These are phyloP conservation scores for Papilio gigon DNA, from an alignment of 2,888 invertebrate species.

Conservation along the genomic window DNA sequence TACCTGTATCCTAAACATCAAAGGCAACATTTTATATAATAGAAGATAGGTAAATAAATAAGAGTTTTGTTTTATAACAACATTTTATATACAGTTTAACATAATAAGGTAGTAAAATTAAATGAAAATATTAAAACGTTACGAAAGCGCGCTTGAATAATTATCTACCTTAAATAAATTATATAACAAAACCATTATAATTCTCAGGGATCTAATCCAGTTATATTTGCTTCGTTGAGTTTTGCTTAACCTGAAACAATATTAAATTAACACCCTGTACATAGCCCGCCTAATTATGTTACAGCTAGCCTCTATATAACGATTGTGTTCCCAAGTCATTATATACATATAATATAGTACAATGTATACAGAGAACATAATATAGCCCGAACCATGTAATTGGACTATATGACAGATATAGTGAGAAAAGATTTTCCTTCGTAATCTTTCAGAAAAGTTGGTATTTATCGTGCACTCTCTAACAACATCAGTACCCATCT, in stretches of 20 bases:
- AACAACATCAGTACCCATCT: no score
- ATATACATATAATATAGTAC: neutral
- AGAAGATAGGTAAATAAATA: no score
- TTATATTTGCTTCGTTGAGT: slow-evolving; percentile 8
- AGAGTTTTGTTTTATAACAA: no score
- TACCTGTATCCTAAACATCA: no score
- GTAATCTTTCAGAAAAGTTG: no score
- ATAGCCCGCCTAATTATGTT: neutral
- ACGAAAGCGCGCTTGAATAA: no score
- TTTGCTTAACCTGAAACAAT: slow-evolving; percentile 6
- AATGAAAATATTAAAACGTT: neutral
- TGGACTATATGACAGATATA: no score
- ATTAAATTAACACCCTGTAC: slow-evolving; percentile 17
- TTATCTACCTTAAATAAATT: neutral
- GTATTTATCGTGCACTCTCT: no score
- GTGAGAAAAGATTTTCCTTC: no score
- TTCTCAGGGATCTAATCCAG: slow-evolving; percentile 7
- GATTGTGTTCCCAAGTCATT: neutral
- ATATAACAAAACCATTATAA: neutral
- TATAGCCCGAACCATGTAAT: no score
- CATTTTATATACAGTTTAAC: no score
- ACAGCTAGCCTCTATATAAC: neutral
- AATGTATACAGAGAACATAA: neutral
- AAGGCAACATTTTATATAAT: no score
- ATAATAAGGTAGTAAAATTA: neutral